A percentile compares a stretch with the other conserved stretches of the same genome.
phyloP scores from a whole-genome alignment of 35 echinoderm and acorn worm genomes.

The Lytechinus variegatus region DNA sequence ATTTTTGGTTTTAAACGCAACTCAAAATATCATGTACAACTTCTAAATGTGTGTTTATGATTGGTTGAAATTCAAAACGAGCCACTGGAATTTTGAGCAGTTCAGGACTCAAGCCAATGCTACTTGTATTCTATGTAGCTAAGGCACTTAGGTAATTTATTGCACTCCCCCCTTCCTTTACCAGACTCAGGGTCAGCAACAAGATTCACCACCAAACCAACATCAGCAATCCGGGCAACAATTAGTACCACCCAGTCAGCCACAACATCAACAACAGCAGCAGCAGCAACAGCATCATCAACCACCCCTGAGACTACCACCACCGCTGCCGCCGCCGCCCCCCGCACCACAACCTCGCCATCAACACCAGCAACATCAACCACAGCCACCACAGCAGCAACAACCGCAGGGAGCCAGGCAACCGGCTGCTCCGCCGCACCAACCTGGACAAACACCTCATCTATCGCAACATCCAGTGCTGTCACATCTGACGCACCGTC shows the following conservation, averaged over 20 bases:
- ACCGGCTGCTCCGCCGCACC: background rate
- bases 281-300: background rate
- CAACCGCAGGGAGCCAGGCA: background rate
- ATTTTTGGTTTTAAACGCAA: no score
- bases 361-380: conserved; percentile 40
- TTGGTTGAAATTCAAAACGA: no score
- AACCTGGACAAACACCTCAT: background rate
- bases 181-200: background rate
- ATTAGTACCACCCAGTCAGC: background rate
- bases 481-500: background rate
- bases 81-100: no score
- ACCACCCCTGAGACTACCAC: background rate
- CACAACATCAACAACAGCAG: background rate
- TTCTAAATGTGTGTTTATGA: no score
- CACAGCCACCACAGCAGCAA: conserved; percentile 1
- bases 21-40: no score
- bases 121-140: no score
- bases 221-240: background rate
- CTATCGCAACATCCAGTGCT: conserved; percentile 21
- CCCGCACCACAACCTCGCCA: background rate
- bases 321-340: background rate
- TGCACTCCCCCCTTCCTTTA: background rate
- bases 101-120: no score
- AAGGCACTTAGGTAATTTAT: background rate
- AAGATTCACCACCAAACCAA: background rate